Evolutionary conservation across 2,888 invertebrate genomes (phyloP), one percentile per base, ranked within the genome.

Genomic region (Clusia tigrina): DNA sequence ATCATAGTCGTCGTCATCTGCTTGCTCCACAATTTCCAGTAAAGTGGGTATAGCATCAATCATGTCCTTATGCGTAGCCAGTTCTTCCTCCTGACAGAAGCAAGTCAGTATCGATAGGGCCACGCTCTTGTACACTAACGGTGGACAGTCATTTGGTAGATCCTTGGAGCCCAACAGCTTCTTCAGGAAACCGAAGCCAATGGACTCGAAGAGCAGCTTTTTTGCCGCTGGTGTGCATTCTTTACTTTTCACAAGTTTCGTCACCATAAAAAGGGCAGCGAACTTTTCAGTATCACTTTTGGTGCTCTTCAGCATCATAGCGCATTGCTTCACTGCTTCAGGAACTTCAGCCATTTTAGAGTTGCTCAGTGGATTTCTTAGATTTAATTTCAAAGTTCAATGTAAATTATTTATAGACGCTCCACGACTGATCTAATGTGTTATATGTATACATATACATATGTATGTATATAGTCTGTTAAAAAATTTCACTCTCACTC

Each of bases 221-320:
- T 92, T 92, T n/a, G 89, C 89, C n/a, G 88, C 86, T 10, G 89
- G 85, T 73, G 88, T 89, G 79, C 94, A 92, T 75, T 94, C 92
- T 78, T 91, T 91, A 69, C 90, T 90, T 82, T 93, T 93, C 42
- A 95, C 91, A 59, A 95, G 84, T 83, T 95, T 96, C 2, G 95
- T 95, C 58, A 95, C 94, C 91, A 95, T 91, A 81, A 95, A 94
- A 56, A 96, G 87, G 1, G 92, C 94, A 46, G 95, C 95, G 81
- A 96, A 94, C 81, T 94, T 95, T 83, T 95, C 95, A 0, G 94
- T 94, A 83, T 96, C 95, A 80, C 89, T 91, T 75, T 89, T 88
- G 12, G 94, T 92, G 76, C 88, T 88, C 82, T 92, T 91, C 71
- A 96, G 83, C 75, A 94, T 90, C 66, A 89, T 88, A 71, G 91